Conservation (phyloP, 2,888 invertebrate species). For the Malthinus seriepunctatus region DNA sequence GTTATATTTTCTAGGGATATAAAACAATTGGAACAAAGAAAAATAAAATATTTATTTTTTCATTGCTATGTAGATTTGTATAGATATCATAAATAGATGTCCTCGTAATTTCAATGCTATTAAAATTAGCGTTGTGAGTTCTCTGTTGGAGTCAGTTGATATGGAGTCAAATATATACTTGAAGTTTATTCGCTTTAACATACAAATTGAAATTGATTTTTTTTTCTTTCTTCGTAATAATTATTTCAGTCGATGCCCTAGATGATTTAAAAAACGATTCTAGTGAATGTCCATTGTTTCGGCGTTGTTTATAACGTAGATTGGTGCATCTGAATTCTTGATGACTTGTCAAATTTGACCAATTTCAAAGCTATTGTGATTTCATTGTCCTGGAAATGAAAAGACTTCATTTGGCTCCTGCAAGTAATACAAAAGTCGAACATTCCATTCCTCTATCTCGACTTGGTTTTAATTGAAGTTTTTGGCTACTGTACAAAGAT, state of each 20-base stretch:
- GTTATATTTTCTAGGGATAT: too few species aligned
- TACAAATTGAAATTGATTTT: neutral
- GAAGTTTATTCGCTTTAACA: neutral
- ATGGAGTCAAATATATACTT: too few species aligned
- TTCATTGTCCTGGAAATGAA: constrained; percentile 46
- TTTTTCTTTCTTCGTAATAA: too few species aligned
- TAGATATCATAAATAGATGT: too few species aligned
- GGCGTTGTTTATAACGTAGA: constrained; percentile 46
- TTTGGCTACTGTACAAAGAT: constrained; percentile 44
- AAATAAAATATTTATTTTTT: too few species aligned
- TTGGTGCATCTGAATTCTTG: constrained; percentile 49
- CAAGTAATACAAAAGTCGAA: constrained; percentile 49
- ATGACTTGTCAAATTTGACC: constrained; percentile 47
- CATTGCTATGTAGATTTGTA: too few species aligned
- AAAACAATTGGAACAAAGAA: too few species aligned
- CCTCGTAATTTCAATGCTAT: too few species aligned
- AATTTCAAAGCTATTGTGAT: constrained; percentile 41
- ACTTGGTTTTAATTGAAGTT: constrained; percentile 49
- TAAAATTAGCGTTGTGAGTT: too few species aligned
- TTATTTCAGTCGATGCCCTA: too few species aligned
- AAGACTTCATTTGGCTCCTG: constrained; percentile 53
- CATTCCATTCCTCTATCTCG: constrained; percentile 46
- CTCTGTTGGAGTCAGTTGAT: too few species aligned
- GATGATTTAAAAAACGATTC: neutral
- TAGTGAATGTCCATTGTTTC: constrained; percentile 14